phyloP scores from a whole-genome alignment of 2,888 invertebrate genomes.

The Brachyptera putata region DNA sequence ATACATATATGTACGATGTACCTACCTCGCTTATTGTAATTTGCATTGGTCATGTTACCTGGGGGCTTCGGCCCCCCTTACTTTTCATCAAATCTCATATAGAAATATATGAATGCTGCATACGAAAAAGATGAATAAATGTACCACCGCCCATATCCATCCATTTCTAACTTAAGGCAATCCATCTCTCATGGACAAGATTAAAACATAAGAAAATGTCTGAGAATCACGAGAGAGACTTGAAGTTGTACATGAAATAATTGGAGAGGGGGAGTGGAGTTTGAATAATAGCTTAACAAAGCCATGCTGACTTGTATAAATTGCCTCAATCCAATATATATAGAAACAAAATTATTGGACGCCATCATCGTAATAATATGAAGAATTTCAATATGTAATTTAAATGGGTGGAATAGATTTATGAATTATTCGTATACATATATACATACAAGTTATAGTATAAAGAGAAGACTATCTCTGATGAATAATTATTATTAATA shows the following conservation, averaged over 20 bases:
- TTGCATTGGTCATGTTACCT: slow-evolving; percentile 35
- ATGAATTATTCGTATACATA: no score
- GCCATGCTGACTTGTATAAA: slow-evolving; percentile 29
- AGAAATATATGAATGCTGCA: neutral
- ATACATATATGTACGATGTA: neutral
- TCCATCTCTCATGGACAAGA: neutral
- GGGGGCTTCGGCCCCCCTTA: no score
- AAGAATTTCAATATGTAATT: slow-evolving; percentile 27
- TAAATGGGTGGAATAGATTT: slow-evolving; percentile 30
- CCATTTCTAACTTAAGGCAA: neutral
- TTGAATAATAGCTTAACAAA: slow-evolving; percentile 31
- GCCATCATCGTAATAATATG: neutral
- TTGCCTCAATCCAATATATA: slow-evolving; percentile 5
- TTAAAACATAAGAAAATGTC: slow-evolving; percentile 33
- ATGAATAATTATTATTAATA: slow-evolving; percentile 19
- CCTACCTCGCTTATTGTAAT: slow-evolving; percentile 33
- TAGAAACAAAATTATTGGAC: slow-evolving; percentile 15
- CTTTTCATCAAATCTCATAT: no score
- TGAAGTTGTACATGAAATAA: slow-evolving; percentile 32
- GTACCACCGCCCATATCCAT: slow-evolving; percentile 1
- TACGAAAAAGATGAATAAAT: slow-evolving; percentile 5
- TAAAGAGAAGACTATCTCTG: neutral
- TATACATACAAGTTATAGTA: slow-evolving; percentile 17
- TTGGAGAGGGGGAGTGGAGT: slow-evolving; percentile 29
- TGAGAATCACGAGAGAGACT: slow-evolving; percentile 33